Percentiles rank a stretch among this genome's conserved stretches.
phyloP scores from a whole-genome alignment of 2,888 invertebrate genomes.

The Papilio gigon region DNA sequence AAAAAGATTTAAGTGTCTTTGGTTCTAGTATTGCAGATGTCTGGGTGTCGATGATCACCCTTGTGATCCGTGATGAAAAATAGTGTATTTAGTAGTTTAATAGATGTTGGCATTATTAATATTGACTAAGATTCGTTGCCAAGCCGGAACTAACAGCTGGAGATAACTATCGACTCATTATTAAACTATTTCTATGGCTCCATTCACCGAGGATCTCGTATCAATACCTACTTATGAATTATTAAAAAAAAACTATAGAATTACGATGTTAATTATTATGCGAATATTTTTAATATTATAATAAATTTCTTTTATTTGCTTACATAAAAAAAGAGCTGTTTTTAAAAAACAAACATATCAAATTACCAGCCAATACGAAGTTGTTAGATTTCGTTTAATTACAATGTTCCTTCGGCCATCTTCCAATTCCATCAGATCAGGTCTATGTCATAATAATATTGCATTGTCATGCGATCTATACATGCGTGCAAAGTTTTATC shows the following conservation, averaged over 20 bases:
- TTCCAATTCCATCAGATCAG: too few relatives aligned
- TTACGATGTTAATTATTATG: neutral
- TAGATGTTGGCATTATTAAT: conserved; percentile 28
- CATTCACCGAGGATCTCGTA: conserved; percentile 45
- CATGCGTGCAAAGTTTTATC: too few relatives aligned
- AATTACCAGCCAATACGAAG: too few relatives aligned
- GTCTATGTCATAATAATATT: too few relatives aligned
- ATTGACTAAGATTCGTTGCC: conserved; percentile 51
- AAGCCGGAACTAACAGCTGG: conserved; percentile 60
- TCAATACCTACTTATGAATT: conserved; percentile 29
- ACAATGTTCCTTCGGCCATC: too few relatives aligned
- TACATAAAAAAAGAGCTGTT: neutral
- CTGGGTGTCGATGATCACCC: too few relatives aligned
- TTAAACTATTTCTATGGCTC: conserved; percentile 46
- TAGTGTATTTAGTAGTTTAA: conserved; percentile 19
- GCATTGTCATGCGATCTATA: too few relatives aligned
- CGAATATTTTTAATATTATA: neutral
- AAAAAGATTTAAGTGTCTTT: too few relatives aligned
- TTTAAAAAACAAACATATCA: too few relatives aligned
- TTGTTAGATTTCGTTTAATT: too few relatives aligned
- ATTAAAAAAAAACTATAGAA: conserved; percentile 2
- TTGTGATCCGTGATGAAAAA: too few relatives aligned
- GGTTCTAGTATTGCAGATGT: too few relatives aligned
- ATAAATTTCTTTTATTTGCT: neutral
- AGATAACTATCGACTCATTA: conserved; percentile 47